These are phyloP conservation scores for Scaptomyza pallida DNA, from an alignment of 1,140 invertebrate genomes.

Conservation along the genomic window DNA sequence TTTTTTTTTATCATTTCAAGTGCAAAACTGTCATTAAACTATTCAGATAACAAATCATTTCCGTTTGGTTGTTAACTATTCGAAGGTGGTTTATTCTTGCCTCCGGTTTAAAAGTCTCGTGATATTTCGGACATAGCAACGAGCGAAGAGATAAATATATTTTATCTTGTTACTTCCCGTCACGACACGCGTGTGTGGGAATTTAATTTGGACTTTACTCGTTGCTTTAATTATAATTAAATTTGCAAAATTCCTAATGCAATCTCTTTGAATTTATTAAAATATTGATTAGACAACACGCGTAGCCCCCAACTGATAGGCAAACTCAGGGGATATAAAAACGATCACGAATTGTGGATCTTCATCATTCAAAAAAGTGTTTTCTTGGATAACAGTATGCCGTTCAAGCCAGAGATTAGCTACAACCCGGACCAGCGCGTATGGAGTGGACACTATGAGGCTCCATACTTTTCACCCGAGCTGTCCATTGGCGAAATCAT, in stretches of 20 bases:
- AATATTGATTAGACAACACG: conserved; percentile 32
- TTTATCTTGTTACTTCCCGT: too few relatives aligned
- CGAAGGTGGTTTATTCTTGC: background rate
- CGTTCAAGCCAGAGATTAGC: conserved; percentile 22
- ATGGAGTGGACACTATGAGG: conserved; percentile 30
- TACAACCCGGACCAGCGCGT: conserved; percentile 31
- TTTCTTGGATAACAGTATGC: conserved; percentile 15
- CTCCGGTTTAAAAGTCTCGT: background rate
- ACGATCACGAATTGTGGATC: background rate
- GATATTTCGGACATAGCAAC: background rate
- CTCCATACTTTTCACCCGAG: conserved; percentile 18
- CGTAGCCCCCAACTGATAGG: conserved; percentile 10
- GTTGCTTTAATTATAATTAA: conserved; percentile 9
- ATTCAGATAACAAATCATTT: too few relatives aligned
- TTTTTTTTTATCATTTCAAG: too few relatives aligned
- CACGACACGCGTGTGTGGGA: background rate
- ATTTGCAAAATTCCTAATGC: background rate
- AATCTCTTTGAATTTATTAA: background rate
- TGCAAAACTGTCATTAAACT: too few relatives aligned
- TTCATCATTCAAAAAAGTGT: conserved; percentile 13
- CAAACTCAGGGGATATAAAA: conserved; percentile 12
- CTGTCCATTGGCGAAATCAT: conserved; percentile 44
- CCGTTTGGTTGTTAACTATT: background rate
- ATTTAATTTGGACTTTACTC: background rate
- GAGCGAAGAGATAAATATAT: too few relatives aligned